phyloP scores from a whole-genome alignment of 2,113 vertebrate species.

The Pipra filicauda region DNA sequence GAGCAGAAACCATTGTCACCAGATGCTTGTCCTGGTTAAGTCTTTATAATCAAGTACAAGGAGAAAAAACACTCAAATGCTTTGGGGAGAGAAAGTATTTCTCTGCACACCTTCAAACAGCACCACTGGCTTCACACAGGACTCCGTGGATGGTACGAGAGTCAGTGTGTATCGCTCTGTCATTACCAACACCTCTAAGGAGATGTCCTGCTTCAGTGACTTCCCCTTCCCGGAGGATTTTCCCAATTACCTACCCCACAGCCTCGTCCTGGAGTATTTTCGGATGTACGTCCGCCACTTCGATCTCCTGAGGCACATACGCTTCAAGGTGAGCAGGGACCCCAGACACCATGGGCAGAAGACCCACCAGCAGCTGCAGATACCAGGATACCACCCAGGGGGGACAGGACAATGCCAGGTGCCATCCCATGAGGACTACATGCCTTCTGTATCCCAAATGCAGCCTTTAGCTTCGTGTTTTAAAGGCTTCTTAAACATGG shows the following conservation, averaged over 20 bases:
- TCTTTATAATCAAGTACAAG: neutral
- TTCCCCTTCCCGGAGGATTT: slow-evolving; percentile 86
- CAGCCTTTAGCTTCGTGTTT: neutral
- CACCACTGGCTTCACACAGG: slow-evolving; percentile 66
- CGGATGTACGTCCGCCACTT: slow-evolving; percentile 81
- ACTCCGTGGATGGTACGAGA: slow-evolving; percentile 57
- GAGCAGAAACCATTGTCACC: neutral
- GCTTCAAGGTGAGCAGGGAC: slow-evolving; percentile 77
- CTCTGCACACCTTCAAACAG: neutral
- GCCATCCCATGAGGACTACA: rapidly evolving
- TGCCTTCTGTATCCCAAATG: rapidly evolving
- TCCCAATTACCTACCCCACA: slow-evolving; percentile 83
- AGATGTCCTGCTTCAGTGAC: slow-evolving; percentile 92
- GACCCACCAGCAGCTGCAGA: neutral
- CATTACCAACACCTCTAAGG: slow-evolving; percentile 88
- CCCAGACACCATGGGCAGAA: rapidly evolving
- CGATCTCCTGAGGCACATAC: slow-evolving; percentile 77
- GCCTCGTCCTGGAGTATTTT: slow-evolving; percentile 81
- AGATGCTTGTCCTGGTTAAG: neutral
- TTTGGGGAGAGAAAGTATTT: neutral
- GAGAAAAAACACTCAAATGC: neutral
- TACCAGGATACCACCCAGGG: rapidly evolving
- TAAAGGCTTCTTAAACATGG: neutral
- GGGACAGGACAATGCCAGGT: rapidly evolving
- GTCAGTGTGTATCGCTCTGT: slow-evolving; percentile 83